Evolutionary conservation across 2,113 vertebrate species (phyloP).

Genomic region (Motacilla alba): DNA sequence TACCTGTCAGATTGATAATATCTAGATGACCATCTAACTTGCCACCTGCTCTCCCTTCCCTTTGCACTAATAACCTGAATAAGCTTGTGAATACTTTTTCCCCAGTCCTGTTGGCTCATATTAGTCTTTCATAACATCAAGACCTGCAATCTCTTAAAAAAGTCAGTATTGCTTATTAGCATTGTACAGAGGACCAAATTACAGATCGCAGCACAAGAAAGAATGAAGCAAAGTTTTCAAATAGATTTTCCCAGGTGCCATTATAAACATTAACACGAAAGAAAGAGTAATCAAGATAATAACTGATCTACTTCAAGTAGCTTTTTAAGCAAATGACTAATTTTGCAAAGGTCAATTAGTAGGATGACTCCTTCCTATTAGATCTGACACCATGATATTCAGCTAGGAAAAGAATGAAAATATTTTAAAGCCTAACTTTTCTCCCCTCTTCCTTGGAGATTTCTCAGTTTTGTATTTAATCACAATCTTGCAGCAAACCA

Average conservation of each 20-base stretch:
- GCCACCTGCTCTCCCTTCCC: slow-evolving; percentile 16
- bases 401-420: not conserved
- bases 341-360: slow-evolving; percentile 21
- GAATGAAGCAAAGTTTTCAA: not conserved
- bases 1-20: slow-evolving; percentile 17
- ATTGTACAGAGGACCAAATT: not conserved
- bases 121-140: not conserved
- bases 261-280: not conserved
- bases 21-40: not conserved
- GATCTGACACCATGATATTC: not conserved
- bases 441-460: not conserved
- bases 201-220: not conserved
- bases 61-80: slow-evolving; percentile 7
- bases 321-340: slow-evolving; percentile 3
- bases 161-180: not conserved
- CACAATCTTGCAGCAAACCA: not conserved
- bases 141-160: not conserved
- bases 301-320: not conserved
- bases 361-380: not conserved
- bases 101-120: not conserved
- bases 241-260: slow-evolving; percentile 4
- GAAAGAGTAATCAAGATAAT: not conserved
- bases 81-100: not conserved
- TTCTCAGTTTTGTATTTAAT: slow-evolving; percentile 11
- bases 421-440: not conserved